Evolutionary conservation across 2,888 invertebrate species (phyloP).

Genomic region (Pristionchus maxplancki): DNA sequence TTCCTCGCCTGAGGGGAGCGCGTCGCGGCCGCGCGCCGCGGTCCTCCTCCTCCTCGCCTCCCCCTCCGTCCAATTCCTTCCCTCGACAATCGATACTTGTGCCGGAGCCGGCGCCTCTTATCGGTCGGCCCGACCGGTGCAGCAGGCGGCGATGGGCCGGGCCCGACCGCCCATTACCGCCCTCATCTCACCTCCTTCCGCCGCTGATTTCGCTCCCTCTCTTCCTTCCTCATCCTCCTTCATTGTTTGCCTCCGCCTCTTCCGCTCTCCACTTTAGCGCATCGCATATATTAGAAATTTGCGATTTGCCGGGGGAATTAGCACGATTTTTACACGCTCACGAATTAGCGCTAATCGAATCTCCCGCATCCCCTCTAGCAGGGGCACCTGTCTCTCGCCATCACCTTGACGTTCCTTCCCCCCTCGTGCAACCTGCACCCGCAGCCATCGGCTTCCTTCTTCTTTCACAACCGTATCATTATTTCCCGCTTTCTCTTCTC

Average conservation of each 20-base stretch:
- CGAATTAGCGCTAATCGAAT: not conserved
- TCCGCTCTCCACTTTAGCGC: not conserved
- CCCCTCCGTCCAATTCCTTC: not conserved
- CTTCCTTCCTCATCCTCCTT: not conserved
- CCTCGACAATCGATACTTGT: slow-evolving; percentile 22
- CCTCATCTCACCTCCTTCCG: not conserved
- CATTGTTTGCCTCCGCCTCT: not conserved
- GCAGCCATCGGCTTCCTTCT: not conserved
- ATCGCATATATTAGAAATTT: not conserved
- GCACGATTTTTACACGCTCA: not conserved
- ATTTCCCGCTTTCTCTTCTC: not conserved
- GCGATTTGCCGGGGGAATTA: not conserved
- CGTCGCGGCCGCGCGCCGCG: slow-evolving; percentile 45
- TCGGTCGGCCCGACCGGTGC: slow-evolving; percentile 9
- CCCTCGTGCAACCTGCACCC: not conserved
- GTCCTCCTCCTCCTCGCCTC: slow-evolving; percentile 30
- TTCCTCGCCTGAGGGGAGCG: slow-evolving; percentile 43
- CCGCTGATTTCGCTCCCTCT: not conserved
- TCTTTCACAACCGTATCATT: not conserved
- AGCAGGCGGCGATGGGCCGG: not conserved
- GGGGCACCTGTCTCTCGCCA: not conserved
- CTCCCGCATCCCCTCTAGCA: not conserved
- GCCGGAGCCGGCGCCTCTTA: slow-evolving; percentile 2
- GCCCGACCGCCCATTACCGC: not conserved
- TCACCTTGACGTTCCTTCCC: not conserved